phyloP scores from a whole-genome alignment of 2,888 invertebrate species.

The Bembecia ichneumoniformis region DNA sequence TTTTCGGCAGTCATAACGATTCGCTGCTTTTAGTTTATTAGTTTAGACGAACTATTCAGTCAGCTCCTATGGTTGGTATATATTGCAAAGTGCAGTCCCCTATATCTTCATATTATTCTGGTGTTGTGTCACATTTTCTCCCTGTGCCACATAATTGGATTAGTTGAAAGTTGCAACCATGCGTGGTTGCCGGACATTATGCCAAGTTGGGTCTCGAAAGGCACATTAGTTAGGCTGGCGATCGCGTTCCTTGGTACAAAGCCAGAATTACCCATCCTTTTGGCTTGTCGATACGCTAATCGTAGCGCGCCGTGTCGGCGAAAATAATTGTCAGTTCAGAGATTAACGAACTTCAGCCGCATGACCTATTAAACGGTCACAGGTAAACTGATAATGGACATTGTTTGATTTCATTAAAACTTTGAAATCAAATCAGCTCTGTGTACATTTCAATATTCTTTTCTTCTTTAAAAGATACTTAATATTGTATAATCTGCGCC shows the following conservation, averaged over 20 bases:
- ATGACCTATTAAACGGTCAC: conserved; percentile 56
- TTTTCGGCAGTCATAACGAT: too few species aligned
- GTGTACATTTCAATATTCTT: too few species aligned
- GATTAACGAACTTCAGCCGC: conserved; percentile 68
- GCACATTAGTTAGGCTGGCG: conserved; percentile 58
- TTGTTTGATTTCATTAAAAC: too few species aligned
- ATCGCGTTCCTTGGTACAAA: conserved; percentile 68
- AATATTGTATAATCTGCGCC: too few species aligned
- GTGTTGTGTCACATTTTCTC: background rate
- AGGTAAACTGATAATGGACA: conserved; percentile 4
- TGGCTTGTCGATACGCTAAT: conserved; percentile 65
- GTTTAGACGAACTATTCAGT: too few species aligned
- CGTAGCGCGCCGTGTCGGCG: conserved; percentile 47
- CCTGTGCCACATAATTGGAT: background rate
- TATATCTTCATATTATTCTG: background rate
- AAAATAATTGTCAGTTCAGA: conserved; percentile 69
- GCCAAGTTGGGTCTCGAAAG: conserved; percentile 66
- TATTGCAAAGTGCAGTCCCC: too few species aligned
- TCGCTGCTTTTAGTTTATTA: too few species aligned
- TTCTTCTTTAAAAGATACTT: too few species aligned
- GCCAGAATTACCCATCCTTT: conserved; percentile 70
- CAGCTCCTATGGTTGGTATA: too few species aligned
- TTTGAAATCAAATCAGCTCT: too few species aligned
- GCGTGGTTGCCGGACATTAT: conserved; percentile 37
- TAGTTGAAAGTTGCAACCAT: background rate